A percentile compares a stretch with the other conserved stretches of the same genome.
These are phyloP conservation scores for Phania funesta DNA, from an alignment of 2,888 invertebrate genomes.

Conservation along the genomic window DNA sequence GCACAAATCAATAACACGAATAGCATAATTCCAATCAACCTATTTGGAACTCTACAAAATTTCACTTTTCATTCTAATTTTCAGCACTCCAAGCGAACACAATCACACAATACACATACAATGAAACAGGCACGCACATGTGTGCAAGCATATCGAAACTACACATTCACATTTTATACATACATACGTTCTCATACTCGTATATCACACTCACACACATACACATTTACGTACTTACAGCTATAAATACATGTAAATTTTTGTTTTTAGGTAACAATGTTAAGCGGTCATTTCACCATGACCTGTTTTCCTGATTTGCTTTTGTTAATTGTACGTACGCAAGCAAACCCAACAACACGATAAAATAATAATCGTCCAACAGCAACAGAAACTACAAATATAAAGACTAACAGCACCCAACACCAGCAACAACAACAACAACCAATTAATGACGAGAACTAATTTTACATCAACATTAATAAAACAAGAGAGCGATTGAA, in stretches of 20 bases:
- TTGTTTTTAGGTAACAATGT: conserved; percentile 64
- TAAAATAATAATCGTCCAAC: conserved; percentile 55
- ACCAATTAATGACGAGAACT: conserved; percentile 45
- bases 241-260: conserved; percentile 15
- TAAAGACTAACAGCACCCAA: conserved; percentile 1
- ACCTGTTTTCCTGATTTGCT: conserved; percentile 61
- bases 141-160: not conserved
- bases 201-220: not conserved
- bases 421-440: conserved; percentile 36
- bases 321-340: conserved; percentile 33
- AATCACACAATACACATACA: not conserved
- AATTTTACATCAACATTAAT: conserved; percentile 58
- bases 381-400: conserved; percentile 34
- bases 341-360: conserved; percentile 37
- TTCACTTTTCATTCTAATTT: conserved; percentile 57
- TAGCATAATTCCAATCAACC: conserved; percentile 13
- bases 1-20: conserved; percentile 37
- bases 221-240: not conserved
- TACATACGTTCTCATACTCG: conserved; percentile 15
- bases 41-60: conserved; percentile 29
- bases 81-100: conserved; percentile 20
- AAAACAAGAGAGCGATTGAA: conserved; percentile 3
- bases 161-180: conserved; percentile 6
- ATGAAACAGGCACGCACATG: not conserved
- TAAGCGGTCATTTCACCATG: conserved; percentile 68